A percentile compares a stretch with the other conserved stretches of the same genome.
Evolutionary conservation across 2,797 vertebrate genomes (phyloP).

Genomic region (Adelosebastes latens): DNA sequence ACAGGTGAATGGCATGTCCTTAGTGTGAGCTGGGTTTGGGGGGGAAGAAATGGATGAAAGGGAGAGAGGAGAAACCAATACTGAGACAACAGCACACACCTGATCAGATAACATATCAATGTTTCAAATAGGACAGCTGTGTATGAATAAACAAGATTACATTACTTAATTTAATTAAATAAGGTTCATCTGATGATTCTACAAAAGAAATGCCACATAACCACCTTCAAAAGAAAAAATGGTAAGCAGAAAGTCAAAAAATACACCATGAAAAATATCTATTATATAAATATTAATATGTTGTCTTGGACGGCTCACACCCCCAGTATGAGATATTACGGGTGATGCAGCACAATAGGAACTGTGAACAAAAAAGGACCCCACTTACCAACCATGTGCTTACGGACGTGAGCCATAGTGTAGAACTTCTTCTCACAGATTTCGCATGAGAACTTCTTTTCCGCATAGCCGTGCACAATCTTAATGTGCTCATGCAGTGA

Average conservation of each 20-base stretch:
- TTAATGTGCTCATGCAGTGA: constrained; percentile 98
- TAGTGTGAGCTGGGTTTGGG: constrained; percentile 90
- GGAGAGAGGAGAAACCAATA: not conserved
- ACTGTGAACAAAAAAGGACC: not conserved
- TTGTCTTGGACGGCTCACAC: not conserved
- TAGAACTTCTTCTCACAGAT: constrained; percentile 99
- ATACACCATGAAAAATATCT: not conserved
- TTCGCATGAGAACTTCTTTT: constrained; percentile 98
- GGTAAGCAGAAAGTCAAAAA: not conserved
- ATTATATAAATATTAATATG: not conserved
- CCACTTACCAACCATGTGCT: constrained; percentile 98
- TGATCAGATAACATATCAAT: not conserved
- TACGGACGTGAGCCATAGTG: constrained; percentile 98
- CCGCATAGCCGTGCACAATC: constrained; percentile 97
- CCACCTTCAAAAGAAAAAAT: not conserved
- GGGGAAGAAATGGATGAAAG: not conserved
- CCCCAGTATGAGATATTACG: not conserved
- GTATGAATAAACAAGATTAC: not conserved
- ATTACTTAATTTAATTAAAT: not conserved
- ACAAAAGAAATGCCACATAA: not conserved
- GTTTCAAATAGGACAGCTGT: not conserved
- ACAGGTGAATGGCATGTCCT: constrained; percentile 99
- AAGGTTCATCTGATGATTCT: not conserved
- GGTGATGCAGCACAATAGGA: not conserved
- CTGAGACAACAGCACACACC: not conserved